These are phyloP conservation scores for Ophthalmolycus amberensis DNA, from an alignment of 2,113 vertebrate genomes.

Conservation along the genomic window DNA sequence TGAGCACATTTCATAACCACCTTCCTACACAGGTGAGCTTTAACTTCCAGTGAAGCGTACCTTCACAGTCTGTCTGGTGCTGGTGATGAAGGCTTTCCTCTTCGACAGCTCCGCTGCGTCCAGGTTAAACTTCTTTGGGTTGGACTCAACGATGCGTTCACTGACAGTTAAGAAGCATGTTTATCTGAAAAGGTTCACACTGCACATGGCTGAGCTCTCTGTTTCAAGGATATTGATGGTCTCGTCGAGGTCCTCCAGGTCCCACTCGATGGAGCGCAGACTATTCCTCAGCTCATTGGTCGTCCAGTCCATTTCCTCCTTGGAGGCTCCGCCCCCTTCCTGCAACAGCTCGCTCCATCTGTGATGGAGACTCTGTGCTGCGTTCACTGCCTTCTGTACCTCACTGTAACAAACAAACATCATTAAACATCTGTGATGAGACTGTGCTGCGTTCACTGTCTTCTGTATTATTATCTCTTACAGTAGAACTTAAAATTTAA, in stretches of 20 bases:
- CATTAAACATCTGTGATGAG: background rate
- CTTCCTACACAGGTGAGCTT: background rate
- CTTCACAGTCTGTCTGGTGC: constrained; percentile 91
- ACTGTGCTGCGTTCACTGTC: no score
- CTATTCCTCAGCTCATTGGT: constrained; percentile 98
- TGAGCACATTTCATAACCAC: background rate
- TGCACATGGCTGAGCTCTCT: background rate
- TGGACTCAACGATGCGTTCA: constrained; percentile 95
- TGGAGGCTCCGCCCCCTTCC: constrained; percentile 88
- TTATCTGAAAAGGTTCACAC: background rate
- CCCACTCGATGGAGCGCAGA: constrained; percentile 97
- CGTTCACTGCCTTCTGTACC: constrained; percentile 97
- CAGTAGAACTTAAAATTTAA: no score
- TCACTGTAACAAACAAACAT: constrained; percentile 82
- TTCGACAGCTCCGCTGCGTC: constrained; percentile 90
- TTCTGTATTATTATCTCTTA: no score
- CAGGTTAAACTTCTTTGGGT: constrained; percentile 97
- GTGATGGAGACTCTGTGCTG: constrained; percentile 94
- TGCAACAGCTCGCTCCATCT: constrained; percentile 93
- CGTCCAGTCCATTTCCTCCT: constrained; percentile 98
- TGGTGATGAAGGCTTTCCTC: constrained; percentile 95
- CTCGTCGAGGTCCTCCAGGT: constrained; percentile 97
- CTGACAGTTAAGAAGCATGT: constrained; percentile 60
- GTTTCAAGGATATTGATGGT: constrained; percentile 96
- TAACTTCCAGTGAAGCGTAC: constrained; percentile 71